Conservation (phyloP, 1,140 invertebrate genomes). For the Aphaenogaster ashmeadi region DNA sequence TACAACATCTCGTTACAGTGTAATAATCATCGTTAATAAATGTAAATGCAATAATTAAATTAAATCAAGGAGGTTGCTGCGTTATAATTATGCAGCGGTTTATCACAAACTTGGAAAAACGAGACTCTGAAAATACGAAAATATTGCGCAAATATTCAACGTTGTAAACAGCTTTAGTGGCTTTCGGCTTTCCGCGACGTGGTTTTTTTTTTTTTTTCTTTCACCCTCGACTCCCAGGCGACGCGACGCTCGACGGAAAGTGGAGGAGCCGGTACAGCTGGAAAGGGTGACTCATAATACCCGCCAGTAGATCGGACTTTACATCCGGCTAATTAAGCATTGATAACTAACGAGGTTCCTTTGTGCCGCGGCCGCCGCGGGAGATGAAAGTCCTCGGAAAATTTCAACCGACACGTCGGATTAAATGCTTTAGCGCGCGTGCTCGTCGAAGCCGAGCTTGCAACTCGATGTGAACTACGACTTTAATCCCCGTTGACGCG, state of each 20-base stretch:
- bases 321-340: conserved; percentile 77
- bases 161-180: not conserved
- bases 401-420: conserved; percentile 74
- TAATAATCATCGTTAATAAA: not conserved
- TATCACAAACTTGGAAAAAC: not conserved
- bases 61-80: not conserved
- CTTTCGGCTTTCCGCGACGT: not conserved
- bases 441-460: conserved; percentile 51
- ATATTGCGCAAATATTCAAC: not conserved
- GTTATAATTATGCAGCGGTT: not conserved
- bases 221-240: conserved; percentile 1
- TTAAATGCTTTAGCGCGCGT: conserved; percentile 64
- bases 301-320: conserved; percentile 58
- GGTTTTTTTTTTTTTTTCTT: not conserved
- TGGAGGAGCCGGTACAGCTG: not conserved
- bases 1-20: not conserved
- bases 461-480: conserved; percentile 49
- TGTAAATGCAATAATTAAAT: not conserved
- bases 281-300: conserved; percentile 38
- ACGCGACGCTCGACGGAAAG: conserved; percentile 19
- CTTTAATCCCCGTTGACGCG: conserved; percentile 67
- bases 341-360: conserved; percentile 80
- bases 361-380: conserved; percentile 64
- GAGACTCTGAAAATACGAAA: not conserved
- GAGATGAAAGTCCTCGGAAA: conserved; percentile 68